Evolutionary conservation across 2,888 invertebrate genomes (phyloP).

Genomic region (Dynastes maya): DNA sequence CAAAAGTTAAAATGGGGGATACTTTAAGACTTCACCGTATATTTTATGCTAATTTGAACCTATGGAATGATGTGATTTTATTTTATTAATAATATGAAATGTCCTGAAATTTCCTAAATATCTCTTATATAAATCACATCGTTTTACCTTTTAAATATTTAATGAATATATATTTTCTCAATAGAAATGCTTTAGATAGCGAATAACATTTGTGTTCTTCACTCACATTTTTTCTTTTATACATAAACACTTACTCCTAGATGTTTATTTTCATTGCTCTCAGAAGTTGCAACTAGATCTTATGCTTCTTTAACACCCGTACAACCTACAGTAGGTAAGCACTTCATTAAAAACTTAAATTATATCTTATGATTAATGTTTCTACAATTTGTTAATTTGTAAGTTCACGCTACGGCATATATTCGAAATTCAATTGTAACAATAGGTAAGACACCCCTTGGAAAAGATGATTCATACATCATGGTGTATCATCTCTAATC

Average conservation of each 20-base stretch:
- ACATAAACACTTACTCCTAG: constrained; percentile 45
- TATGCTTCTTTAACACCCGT: constrained; percentile 74
- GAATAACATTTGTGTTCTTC: not conserved
- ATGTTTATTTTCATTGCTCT: constrained; percentile 61
- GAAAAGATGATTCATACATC: constrained; percentile 51
- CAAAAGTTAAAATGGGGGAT: too few species aligned
- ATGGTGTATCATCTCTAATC: constrained; percentile 46
- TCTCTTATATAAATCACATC: too few species aligned
- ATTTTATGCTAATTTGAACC: not conserved
- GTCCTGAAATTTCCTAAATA: too few species aligned
- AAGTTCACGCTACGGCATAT: constrained; percentile 3
- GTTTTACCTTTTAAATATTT: too few species aligned
- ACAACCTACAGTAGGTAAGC: constrained; percentile 72
- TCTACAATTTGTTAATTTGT: constrained; percentile 13
- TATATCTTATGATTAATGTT: constrained; percentile 4
- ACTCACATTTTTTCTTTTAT: constrained; percentile 27
- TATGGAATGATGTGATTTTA: not conserved
- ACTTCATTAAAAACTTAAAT: constrained; percentile 47
- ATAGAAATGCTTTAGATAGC: too few species aligned
- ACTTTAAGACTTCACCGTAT: not conserved
- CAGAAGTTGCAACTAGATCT: constrained; percentile 72
- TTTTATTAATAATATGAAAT: not conserved
- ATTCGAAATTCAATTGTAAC: constrained; percentile 4
- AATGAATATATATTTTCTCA: too few species aligned
- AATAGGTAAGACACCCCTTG: constrained; percentile 24